A percentile compares a stretch with the other conserved stretches of the same genome.
Evolutionary conservation across 2,888 invertebrate species (phyloP).

Genomic region (Syritta pipiens): DNA sequence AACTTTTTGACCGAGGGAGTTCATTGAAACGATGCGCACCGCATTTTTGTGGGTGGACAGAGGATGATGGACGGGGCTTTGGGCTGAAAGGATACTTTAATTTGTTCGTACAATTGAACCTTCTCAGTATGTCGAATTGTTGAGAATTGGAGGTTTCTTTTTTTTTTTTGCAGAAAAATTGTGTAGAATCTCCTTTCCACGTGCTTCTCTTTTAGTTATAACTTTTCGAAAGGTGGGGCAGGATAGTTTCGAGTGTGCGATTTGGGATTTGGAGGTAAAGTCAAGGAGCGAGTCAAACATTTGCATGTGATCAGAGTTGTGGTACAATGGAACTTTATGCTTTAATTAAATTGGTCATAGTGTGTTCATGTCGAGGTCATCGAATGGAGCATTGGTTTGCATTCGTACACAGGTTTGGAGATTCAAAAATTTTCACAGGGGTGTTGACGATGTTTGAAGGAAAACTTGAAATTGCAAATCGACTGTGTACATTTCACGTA

Average conservation of each 20-base stretch:
- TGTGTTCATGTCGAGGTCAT: too few relatives aligned
- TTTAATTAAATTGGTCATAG: constrained; percentile 45
- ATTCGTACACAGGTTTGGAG: too few relatives aligned
- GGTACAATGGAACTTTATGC: constrained; percentile 1
- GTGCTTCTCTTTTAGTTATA: constrained; percentile 8
- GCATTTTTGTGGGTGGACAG: constrained; percentile 43
- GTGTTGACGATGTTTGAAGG: too few relatives aligned
- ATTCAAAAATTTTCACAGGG: too few relatives aligned
- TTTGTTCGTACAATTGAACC: constrained; percentile 68
- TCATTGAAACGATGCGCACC: constrained; percentile 61
- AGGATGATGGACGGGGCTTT: constrained; percentile 4
- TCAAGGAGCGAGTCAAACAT: constrained; percentile 11
- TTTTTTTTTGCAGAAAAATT: constrained; percentile 33
- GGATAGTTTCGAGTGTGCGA: constrained; percentile 5
- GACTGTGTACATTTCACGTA: too few relatives aligned
- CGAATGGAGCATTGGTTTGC: too few relatives aligned
- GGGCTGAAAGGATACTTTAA: constrained; percentile 64
- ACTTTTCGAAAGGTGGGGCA: not conserved
- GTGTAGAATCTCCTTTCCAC: not conserved
- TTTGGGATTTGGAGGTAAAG: not conserved
- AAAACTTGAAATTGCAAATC: too few relatives aligned
- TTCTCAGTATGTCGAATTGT: constrained; percentile 60
- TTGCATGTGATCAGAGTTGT: constrained; percentile 16
- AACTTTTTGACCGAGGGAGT: constrained; percentile 65
- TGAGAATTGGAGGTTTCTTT: constrained; percentile 55